phyloP scores from a whole-genome alignment of 2,113 vertebrate species.

The Epinephelus cyanopodus region DNA sequence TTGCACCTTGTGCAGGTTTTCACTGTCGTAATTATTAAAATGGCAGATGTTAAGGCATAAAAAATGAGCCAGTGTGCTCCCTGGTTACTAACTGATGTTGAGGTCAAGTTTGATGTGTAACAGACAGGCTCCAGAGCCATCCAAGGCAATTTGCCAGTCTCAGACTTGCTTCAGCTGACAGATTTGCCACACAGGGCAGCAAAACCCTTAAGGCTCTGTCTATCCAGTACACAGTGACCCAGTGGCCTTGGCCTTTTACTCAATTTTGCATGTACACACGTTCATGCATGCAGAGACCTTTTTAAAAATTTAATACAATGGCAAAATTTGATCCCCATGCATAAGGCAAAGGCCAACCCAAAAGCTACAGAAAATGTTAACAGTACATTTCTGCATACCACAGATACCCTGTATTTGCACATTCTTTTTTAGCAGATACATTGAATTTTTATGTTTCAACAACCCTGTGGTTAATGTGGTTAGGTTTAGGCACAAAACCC shows the following conservation, averaged over 20 bases:
- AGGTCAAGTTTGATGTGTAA: constrained; percentile 49
- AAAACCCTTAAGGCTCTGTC: constrained; percentile 45
- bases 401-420: too few species aligned
- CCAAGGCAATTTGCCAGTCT: constrained; percentile 48
- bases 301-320: background rate
- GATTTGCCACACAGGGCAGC: constrained; percentile 45
- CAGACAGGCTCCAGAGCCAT: constrained; percentile 40
- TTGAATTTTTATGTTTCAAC: too few species aligned
- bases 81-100: constrained; percentile 25
- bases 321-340: background rate
- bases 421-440: too few species aligned
- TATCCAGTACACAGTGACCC: constrained; percentile 42
- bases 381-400: too few species aligned
- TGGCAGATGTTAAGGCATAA: constrained; percentile 30
- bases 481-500: too few species aligned
- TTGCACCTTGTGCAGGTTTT: constrained; percentile 9
- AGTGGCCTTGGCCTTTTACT: constrained; percentile 28
- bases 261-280: constrained; percentile 5
- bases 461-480: too few species aligned
- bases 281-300: constrained; percentile 7
- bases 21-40: constrained; percentile 8
- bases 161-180: constrained; percentile 42
- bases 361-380: too few species aligned
- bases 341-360: background rate
- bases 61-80: constrained; percentile 24